Evolutionary conservation across 30 jellyfish, hydroid and myxozoan species (phyloP).

Genomic region (Chrysaora quinquecirrha): DNA sequence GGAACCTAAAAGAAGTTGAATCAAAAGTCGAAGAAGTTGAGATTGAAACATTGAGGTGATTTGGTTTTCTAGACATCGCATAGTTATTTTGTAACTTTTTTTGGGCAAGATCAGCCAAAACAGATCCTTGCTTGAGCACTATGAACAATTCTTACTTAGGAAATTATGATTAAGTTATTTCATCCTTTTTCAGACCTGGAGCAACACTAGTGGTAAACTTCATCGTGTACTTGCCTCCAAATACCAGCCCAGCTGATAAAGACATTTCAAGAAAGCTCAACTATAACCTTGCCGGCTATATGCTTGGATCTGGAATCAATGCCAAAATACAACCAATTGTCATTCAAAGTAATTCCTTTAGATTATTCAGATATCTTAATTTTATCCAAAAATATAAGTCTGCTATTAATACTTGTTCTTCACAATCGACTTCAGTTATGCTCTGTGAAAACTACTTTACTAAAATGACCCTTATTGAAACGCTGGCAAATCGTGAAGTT

Average conservation of each 20-base stretch:
- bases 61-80: not conserved
- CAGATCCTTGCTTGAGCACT: not conserved
- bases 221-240: not conserved
- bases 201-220: not conserved
- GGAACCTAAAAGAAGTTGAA: not conserved
- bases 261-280: constrained; percentile 1
- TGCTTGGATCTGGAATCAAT: constrained; percentile 22
- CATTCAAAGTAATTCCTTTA: not conserved
- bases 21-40: not conserved
- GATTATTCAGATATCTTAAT: not conserved
- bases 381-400: not conserved
- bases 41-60: not conserved
- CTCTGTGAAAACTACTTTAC: not conserved
- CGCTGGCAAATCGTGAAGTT: too few relatives aligned
- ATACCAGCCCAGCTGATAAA: not conserved
- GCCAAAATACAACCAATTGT: not conserved
- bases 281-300: not conserved
- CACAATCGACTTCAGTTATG: not conserved
- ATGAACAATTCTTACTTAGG: not conserved
- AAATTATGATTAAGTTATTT: too few relatives aligned
- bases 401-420: not conserved
- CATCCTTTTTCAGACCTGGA: not conserved
- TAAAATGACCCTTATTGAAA: too few relatives aligned
- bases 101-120: not conserved
- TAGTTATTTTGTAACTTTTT: not conserved